Evolutionary conservation across 1,140 invertebrate species (phyloP).

Genomic region (Spodoptera frugiperda): DNA sequence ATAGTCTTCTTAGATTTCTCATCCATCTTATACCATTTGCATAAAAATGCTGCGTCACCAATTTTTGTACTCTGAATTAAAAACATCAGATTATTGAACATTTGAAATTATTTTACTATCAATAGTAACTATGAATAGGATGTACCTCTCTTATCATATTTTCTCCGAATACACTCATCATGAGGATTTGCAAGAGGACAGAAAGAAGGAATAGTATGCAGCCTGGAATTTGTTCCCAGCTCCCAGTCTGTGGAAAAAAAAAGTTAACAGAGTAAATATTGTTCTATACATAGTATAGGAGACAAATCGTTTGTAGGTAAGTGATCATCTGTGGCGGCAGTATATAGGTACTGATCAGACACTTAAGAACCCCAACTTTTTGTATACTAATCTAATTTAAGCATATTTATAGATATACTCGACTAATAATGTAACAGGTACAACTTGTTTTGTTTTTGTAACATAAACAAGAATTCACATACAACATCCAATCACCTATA

Average conservation of each 20-base stretch:
- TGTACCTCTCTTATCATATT: conserved; percentile 73
- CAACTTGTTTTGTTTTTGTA: no score
- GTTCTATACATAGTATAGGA: no score
- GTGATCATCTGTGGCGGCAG: no score
- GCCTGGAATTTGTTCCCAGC: conserved; percentile 66
- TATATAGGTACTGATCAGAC: no score
- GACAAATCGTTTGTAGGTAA: no score
- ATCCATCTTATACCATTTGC: conserved; percentile 75
- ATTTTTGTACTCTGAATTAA: conserved; percentile 67
- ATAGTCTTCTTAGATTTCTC: conserved; percentile 67
- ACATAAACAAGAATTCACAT: no score
- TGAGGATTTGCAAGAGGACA: conserved; percentile 73
- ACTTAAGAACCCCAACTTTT: no score
- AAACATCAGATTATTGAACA: neutral
- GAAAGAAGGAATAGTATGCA: conserved; percentile 70
- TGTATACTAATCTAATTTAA: no score
- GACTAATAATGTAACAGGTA: no score
- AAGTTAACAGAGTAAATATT: neutral
- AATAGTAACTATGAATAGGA: neutral
- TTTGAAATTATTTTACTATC: no score
- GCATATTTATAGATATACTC: no score
- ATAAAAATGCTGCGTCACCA: conserved; percentile 65
- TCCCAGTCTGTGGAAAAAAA: conserved; percentile 61
- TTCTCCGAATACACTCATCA: conserved; percentile 79
- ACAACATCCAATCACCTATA: no score